Evolutionary conservation across 2,888 invertebrate genomes (phyloP).

Genomic region (Boloria selene): DNA sequence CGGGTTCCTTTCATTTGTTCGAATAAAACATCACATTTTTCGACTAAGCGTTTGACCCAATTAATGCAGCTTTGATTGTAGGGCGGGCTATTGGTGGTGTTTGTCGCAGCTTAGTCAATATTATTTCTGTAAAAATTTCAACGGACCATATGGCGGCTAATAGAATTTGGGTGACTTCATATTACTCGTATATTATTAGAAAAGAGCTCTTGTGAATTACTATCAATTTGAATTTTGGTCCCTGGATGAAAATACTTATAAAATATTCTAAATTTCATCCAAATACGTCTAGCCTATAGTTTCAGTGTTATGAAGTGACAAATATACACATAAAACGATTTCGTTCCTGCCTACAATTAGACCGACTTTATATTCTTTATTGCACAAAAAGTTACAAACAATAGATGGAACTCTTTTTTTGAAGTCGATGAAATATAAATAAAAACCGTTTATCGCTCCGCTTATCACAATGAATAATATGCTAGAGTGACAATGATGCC

Average conservation of each 20-base stretch:
- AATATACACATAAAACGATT: too few species aligned
- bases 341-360: too few species aligned
- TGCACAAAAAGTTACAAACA: too few species aligned
- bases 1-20: neutral
- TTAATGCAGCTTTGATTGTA: constrained; percentile 27
- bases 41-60: constrained; percentile 5
- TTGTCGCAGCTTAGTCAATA: constrained; percentile 32
- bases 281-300: neutral
- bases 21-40: constrained; percentile 9
- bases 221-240: neutral
- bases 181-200: neutral
- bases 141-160: constrained; percentile 33
- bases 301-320: neutral
- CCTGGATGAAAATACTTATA: too few species aligned
- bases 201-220: neutral
- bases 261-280: neutral
- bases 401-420: neutral
- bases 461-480: constrained; percentile 3
- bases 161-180: constrained; percentile 19
- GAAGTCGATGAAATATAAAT: neutral
- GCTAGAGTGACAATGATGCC: constrained; percentile 30
- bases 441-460: constrained; percentile 15
- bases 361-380: too few species aligned
- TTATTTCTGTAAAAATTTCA: constrained; percentile 35
- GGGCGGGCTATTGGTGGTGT: constrained; percentile 28